Base-by-base conservation (phyloP, 2,888 invertebrate genomes). In the Phymatocera aterrima region DNA sequence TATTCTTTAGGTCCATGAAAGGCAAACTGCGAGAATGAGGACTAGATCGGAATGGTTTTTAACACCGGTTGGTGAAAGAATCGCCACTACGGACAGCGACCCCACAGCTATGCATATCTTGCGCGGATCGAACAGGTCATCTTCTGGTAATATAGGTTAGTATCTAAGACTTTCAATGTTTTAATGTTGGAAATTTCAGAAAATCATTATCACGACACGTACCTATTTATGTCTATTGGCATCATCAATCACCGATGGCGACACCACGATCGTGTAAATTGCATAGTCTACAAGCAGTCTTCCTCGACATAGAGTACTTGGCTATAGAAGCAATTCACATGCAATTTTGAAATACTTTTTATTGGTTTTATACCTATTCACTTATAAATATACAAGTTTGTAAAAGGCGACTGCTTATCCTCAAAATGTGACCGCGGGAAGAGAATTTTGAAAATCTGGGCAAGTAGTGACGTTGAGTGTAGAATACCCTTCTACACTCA, bases 31-130 rank as follows among this genome's bases (percentile, higher is more conserved):
- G 90, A 94, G 99, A 86, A 98, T 99, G 97, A 95, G 97, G 90
- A 98, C 98, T 84, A 95, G 99, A 85, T 98, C 98, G 80, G 98
- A 99, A 92, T 99, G 99, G 99, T 99, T 98, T 93, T 94, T 97
- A 91, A 95, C 95, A 87, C 95, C 95, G 79, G 93, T 93, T 83
- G 93, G 93, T 15, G 92, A 92, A 80, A 81, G 92, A 91, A 83
- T 91, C 90, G 84, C 92, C 87, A 84, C 91, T 65, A 88, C 91
- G 74, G 92, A 92, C 81, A 91, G 91, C 80, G 92, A 92, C 84
- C 90, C 91, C 31, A 88, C 90, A 54, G 88, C 90, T 77, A 89
- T 91, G 84, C 91, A 90, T 83, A 88, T 92, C 79, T 88, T 91
- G 51, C 88, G 91, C 68, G 91, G 91, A 61, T 91, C 91, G 65